A percentile compares a stretch with the other conserved stretches of the same genome.
These are phyloP conservation scores for Diploscapter pachys DNA, from an alignment of 1,140 invertebrate genomes.

Conservation along the genomic window DNA sequence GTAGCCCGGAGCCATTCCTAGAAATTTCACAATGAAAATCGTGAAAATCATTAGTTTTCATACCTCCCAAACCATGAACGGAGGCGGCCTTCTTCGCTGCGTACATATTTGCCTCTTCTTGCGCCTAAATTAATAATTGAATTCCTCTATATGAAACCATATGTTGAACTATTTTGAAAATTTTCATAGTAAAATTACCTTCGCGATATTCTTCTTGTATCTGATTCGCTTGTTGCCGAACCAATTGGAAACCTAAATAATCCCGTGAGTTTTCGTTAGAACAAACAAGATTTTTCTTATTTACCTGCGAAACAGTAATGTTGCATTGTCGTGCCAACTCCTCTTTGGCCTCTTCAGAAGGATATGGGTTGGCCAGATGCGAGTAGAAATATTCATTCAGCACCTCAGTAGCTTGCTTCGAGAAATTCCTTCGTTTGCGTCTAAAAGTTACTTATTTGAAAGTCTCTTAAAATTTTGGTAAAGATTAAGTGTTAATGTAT, in stretches of 20 bases:
- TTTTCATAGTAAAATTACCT: constrained; percentile 59
- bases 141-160: too few species aligned
- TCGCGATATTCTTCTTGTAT: constrained; percentile 99
- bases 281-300: too few species aligned
- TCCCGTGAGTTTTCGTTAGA: background rate
- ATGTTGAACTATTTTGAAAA: too few species aligned
- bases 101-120: constrained; percentile 98
- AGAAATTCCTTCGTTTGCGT: constrained; percentile 96
- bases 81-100: constrained; percentile 87
- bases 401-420: constrained; percentile 99
- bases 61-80: constrained; percentile 62
- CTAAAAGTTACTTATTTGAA: constrained; percentile 62
- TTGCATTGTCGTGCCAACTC: constrained; percentile 98
- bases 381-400: constrained; percentile 99
- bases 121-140: constrained; percentile 66
- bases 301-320: constrained; percentile 85
- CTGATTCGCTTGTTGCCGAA: constrained; percentile 99
- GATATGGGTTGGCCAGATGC: constrained; percentile 98
- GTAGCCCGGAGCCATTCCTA: constrained; percentile 33
- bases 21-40: background rate
- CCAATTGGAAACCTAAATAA: constrained; percentile 71
- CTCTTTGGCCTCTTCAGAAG: constrained; percentile 98
- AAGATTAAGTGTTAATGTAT: too few species aligned
- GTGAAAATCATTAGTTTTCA: background rate
- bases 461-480: too few species aligned